phyloP scores from a whole-genome alignment of 1,140 invertebrate species.

The Drosophila baimaii region DNA sequence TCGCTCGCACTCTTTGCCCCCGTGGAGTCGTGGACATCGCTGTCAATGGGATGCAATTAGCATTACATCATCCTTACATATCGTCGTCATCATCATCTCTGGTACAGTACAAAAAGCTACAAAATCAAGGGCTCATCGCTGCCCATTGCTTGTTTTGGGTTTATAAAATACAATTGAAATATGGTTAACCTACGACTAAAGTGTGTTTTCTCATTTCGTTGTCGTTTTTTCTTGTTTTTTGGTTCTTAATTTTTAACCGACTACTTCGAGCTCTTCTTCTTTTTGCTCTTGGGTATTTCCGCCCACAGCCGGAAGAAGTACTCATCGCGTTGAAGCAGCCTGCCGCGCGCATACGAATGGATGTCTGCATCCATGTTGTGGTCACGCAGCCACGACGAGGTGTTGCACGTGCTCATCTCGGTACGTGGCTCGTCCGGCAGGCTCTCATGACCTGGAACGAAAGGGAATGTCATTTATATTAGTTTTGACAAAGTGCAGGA shows the following conservation, averaged over 20 bases:
- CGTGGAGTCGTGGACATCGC: slow-evolving; percentile 57
- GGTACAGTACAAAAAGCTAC: slow-evolving; percentile 69
- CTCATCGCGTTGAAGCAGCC: slow-evolving; percentile 92
- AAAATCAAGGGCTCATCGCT: slow-evolving; percentile 29
- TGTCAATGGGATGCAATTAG: slow-evolving; percentile 30
- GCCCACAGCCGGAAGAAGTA: slow-evolving; percentile 94
- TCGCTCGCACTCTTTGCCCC: slow-evolving; percentile 70
- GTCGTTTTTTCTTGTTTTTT: slow-evolving; percentile 15
- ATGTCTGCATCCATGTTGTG: slow-evolving; percentile 97
- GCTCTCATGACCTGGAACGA: slow-evolving; percentile 84
- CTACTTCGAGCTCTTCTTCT: slow-evolving; percentile 79
- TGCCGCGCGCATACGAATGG: slow-evolving; percentile 92
- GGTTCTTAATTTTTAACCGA: slow-evolving; percentile 9
- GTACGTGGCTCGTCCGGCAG: slow-evolving; percentile 86
- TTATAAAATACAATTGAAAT: slow-evolving; percentile 73
- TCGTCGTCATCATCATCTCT: slow-evolving; percentile 37
- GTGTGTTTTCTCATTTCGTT: slow-evolving; percentile 59
- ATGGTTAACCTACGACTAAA: slow-evolving; percentile 69
- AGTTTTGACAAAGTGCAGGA: slow-evolving; percentile 7
- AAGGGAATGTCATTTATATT: slow-evolving; percentile 18
- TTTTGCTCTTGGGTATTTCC: slow-evolving; percentile 69
- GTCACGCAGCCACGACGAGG: slow-evolving; percentile 96
- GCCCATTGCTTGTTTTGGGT: slow-evolving; percentile 11
- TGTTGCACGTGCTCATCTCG: slow-evolving; percentile 94
- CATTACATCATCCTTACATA: slow-evolving; percentile 66